These are phyloP conservation scores for Drosophila funebris DNA, from an alignment of 1,140 invertebrate species.

Conservation along the genomic window DNA sequence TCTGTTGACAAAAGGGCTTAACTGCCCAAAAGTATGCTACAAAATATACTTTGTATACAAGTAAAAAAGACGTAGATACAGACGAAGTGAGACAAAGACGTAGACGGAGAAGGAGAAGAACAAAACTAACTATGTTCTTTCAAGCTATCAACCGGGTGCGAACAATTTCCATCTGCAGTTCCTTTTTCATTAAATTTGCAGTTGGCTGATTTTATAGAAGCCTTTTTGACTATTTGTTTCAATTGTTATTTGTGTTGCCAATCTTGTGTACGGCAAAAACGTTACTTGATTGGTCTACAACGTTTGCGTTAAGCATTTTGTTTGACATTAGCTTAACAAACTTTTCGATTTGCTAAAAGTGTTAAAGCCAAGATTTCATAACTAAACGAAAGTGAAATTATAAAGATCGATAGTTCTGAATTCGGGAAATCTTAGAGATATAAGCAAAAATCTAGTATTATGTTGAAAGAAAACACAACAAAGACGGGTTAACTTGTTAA, in stretches of 20 bases:
- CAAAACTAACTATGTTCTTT: slow-evolving; percentile 14
- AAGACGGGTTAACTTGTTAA: too few species aligned
- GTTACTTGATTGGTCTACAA: slow-evolving; percentile 19
- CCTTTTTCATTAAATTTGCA: slow-evolving; percentile 57
- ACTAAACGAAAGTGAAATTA: neutral
- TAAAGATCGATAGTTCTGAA: neutral
- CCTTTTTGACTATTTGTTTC: slow-evolving; percentile 14
- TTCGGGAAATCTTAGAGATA: too few species aligned
- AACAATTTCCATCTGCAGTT: slow-evolving; percentile 49
- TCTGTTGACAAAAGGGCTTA: slow-evolving; percentile 71
- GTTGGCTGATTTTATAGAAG: slow-evolving; percentile 49
- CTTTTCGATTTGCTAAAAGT: slow-evolving; percentile 52
- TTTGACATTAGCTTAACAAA: slow-evolving; percentile 44
- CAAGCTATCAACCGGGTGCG: neutral
- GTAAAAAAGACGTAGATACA: neutral
- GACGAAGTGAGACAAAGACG: neutral
- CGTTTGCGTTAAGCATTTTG: slow-evolving; percentile 40
- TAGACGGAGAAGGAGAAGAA: neutral
- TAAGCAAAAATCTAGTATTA: too few species aligned
- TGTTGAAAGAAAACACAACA: too few species aligned
- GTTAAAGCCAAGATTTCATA: slow-evolving; percentile 47
- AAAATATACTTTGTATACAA: slow-evolving; percentile 26
- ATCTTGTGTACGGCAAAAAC: slow-evolving; percentile 15
- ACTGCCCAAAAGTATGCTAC: slow-evolving; percentile 57
- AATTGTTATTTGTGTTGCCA: slow-evolving; percentile 21